Base-by-base conservation (phyloP, 2,888 invertebrate genomes). In the Teleogryllus oceanicus region DNA sequence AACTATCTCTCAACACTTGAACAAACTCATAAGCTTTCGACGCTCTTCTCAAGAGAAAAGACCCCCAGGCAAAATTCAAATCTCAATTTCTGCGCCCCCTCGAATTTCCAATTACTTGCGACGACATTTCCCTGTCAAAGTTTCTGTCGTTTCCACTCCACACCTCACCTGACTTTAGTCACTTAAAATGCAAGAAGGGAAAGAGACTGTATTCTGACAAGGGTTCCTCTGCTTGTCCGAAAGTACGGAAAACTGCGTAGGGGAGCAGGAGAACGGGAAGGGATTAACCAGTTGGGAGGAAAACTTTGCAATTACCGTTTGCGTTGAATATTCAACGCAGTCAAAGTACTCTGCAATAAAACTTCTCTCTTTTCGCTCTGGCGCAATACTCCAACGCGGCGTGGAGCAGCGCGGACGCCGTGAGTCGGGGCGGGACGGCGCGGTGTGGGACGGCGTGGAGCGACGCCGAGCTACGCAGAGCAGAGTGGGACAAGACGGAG, bases 171-270 rank as follows among this genome's bases (percentile, higher is more conserved):
- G 62, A 62, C 16, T 62, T 18, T 18, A 62, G n/a, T 62, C 62
- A 12, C 62, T 62, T 62, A 62, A 62, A 62, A 62, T 62, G 62
- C 62, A 62, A 62, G 62, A 62, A 13, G 62, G 62, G 62, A 62
- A 62, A 62, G 62, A 18, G 62, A 13, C 16, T 37, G 37, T 37
- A 37, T 37, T 8, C 37, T 37, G 37, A 37, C n/a, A 62, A 62
- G 62, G 62, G 62, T 62, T 62, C 13, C 62, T 13, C 62, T 18
- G 62, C 62, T 62, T 18, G 62, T 62, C 62, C 62, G 16, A 62
- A 62, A 62, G 62, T 18, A 62, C 13, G 62, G 62, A 62, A 62
- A 62, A 62, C 16, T 62, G 62, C 62, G 62, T 12, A 18, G 16
- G 62, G 62, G n/a, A 62, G 12, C 4, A 62, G 5, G 62, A n/a